These are phyloP conservation scores for Hoplias malabaricus DNA, from an alignment of 2,113 vertebrate genomes.

Conservation along the genomic window DNA sequence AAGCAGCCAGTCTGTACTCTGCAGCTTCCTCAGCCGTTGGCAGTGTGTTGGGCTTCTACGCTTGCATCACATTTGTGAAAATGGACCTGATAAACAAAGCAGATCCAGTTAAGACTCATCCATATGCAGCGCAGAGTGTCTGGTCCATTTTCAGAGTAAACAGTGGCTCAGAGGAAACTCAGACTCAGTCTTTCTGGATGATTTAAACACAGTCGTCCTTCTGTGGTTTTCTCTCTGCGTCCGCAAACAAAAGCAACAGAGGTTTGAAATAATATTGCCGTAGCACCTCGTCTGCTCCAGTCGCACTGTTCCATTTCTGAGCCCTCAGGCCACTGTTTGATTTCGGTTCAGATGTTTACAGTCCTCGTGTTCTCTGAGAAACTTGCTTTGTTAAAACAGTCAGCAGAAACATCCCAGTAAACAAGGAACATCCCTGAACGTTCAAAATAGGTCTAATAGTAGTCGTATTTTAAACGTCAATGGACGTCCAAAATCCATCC, in stretches of 20 bases:
- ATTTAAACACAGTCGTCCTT: too few relatives aligned
- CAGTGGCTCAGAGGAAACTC: background rate
- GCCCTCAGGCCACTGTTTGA: background rate
- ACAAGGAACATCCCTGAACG: too few relatives aligned
- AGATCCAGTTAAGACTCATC: background rate
- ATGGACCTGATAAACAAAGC: background rate
- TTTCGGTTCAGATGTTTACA: too few relatives aligned
- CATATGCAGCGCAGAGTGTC: background rate
- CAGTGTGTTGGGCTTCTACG: background rate
- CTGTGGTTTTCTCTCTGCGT: background rate
- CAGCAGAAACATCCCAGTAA: too few relatives aligned
- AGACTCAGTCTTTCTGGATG: background rate
- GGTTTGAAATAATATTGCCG: background rate
- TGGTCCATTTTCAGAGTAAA: background rate
- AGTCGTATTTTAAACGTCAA: too few relatives aligned
- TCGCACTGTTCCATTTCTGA: background rate
- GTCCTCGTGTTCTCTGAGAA: too few relatives aligned
- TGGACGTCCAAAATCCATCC: too few relatives aligned
- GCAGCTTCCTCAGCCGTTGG: background rate
- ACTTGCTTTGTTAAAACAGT: too few relatives aligned
- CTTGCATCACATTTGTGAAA: conserved; percentile 2
- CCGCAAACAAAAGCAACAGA: background rate
- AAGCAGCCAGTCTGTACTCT: background rate
- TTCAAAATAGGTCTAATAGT: too few relatives aligned
- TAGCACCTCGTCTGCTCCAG: background rate